A percentile compares a stretch with the other conserved stretches of the same genome.
These are phyloP conservation scores for Aphrophora alni DNA, from an alignment of 2,888 invertebrate genomes.

Conservation along the genomic window DNA sequence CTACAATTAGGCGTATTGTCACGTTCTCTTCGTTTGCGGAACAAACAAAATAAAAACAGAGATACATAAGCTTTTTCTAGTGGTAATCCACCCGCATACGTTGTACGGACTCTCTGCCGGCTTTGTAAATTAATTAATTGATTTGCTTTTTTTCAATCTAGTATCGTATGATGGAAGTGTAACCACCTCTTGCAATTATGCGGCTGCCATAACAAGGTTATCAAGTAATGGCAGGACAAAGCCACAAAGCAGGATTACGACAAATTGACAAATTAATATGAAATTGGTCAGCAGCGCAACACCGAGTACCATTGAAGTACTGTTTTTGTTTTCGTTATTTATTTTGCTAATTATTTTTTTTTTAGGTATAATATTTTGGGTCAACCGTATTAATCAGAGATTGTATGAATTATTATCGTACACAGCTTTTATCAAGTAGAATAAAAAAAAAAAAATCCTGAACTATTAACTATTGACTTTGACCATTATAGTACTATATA, in stretches of 20 bases:
- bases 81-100: not conserved
- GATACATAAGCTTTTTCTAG: not conserved
- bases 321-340: too few species aligned
- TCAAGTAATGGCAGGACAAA: not conserved
- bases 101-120: not conserved
- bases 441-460: too few species aligned
- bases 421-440: too few species aligned
- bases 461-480: too few species aligned
- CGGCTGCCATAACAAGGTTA: not conserved
- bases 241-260: not conserved
- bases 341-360: too few species aligned
- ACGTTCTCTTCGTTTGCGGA: constrained; percentile 9
- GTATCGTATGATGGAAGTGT: constrained; percentile 9
- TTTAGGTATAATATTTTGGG: too few species aligned
- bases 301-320: too few species aligned
- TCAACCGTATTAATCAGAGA: too few species aligned
- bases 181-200: not conserved
- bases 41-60: constrained; percentile 2
- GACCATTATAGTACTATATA: too few species aligned
- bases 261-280: not conserved
- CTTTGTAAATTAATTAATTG: constrained; percentile 2
- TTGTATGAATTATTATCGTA: too few species aligned
- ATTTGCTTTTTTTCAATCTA: not conserved
- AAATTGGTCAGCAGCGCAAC: too few species aligned
- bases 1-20: not conserved